Evolutionary conservation across 2,797 vertebrate species (phyloP).

Genomic region (Anguilla pacifica): DNA sequence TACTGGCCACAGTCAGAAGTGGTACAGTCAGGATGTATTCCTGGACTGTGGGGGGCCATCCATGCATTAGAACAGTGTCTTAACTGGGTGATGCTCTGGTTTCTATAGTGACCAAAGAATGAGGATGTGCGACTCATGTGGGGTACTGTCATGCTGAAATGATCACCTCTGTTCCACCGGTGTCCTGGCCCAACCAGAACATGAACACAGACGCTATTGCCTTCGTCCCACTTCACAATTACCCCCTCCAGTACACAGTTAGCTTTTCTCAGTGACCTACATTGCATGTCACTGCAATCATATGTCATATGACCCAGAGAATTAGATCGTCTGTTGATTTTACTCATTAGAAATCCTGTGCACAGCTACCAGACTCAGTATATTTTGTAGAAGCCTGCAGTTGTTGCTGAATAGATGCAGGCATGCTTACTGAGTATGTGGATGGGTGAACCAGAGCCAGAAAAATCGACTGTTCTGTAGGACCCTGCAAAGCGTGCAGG

Average conservation of each 20-base stretch:
- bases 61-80: background rate
- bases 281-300: slow-evolving; percentile 5
- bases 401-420: background rate
- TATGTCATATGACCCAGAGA: background rate
- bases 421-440: background rate
- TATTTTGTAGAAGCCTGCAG: background rate
- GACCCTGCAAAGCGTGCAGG: background rate
- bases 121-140: slow-evolving; percentile 7
- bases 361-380: background rate
- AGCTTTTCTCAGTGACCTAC: slow-evolving; percentile 23
- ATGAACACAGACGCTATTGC: slow-evolving; percentile 12
- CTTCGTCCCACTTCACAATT: slow-evolving; percentile 19
- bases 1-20: background rate
- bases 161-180: slow-evolving; percentile 23
- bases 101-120: slow-evolving; percentile 20
- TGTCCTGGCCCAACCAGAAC: slow-evolving; percentile 9
- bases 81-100: slow-evolving; percentile 18
- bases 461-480: background rate
- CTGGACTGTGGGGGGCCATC: background rate
- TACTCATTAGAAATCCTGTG: background rate
- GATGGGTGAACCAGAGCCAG: background rate
- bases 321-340: background rate
- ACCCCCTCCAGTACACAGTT: slow-evolving; percentile 5
- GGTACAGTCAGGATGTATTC: background rate
- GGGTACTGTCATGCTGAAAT: slow-evolving; percentile 23